phyloP scores from a whole-genome alignment of 2,113 vertebrate genomes.

The Cacatua alba region DNA sequence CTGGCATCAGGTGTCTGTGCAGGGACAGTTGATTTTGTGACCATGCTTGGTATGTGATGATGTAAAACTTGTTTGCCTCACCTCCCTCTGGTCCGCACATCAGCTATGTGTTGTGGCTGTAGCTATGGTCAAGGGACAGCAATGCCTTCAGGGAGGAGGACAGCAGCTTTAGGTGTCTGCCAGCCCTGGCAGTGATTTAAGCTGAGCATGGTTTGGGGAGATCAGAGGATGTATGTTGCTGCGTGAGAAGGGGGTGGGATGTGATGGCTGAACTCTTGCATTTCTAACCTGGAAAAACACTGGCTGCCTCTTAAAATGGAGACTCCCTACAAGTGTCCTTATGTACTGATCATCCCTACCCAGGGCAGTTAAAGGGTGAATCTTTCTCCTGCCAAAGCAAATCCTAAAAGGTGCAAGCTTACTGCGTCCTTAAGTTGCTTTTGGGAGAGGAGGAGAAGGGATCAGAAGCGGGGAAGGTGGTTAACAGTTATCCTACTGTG shows the following conservation, averaged over 20 bases:
- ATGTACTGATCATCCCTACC: not conserved
- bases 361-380: not conserved
- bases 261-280: not conserved
- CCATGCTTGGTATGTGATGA: not conserved
- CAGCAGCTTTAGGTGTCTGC: not conserved
- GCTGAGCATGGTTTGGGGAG: not conserved
- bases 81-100: not conserved
- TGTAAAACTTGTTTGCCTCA: not conserved
- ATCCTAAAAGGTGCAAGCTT: conserved; percentile 5
- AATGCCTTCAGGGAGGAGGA: not conserved
- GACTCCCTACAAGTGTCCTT: not conserved
- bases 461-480: not conserved
- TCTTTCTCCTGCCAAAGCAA: not conserved
- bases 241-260: not conserved
- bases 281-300: conserved; percentile 39
- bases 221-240: not conserved
- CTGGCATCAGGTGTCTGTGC: not conserved
- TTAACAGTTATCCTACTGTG: conserved; percentile 64
- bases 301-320: not conserved
- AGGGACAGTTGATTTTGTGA: not conserved
- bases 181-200: not conserved
- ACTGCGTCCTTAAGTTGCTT: conserved; percentile 1
- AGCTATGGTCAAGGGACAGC: not conserved
- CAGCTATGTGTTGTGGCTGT: fast-evolving
- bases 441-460: not conserved